Conservation (phyloP, 2,888 invertebrate species). For the Horisme vitalbata region DNA sequence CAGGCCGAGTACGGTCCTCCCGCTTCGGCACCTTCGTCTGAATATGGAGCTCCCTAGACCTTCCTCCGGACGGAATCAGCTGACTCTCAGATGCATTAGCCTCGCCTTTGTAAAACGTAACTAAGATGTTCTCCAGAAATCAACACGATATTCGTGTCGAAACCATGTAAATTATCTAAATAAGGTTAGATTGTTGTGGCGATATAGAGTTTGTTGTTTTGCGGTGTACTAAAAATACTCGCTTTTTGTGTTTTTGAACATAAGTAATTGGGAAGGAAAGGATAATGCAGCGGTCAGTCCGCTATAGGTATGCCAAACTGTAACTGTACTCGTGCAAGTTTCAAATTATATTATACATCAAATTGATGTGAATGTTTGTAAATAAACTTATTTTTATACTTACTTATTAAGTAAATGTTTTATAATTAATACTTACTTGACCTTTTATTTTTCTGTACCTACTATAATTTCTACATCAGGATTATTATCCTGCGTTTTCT, state of each 20-base stretch:
- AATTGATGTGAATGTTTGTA: slow-evolving; percentile 80
- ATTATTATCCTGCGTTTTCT: too few relatives aligned
- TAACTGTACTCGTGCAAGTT: slow-evolving; percentile 45
- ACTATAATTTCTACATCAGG: too few relatives aligned
- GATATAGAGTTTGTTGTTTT: too few relatives aligned
- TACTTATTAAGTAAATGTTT: slow-evolving; percentile 70
- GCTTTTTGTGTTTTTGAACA: not conserved
- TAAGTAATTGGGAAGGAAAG: slow-evolving; percentile 29
- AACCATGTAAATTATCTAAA: too few relatives aligned
- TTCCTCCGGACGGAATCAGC: slow-evolving; percentile 43
- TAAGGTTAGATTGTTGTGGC: too few relatives aligned
- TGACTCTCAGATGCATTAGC: slow-evolving; percentile 42
- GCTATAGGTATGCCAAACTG: slow-evolving; percentile 49
- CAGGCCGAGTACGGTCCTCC: slow-evolving; percentile 76
- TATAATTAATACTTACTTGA: slow-evolving; percentile 47
- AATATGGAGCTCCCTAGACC: slow-evolving; percentile 84
- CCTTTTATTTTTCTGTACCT: slow-evolving; percentile 19
- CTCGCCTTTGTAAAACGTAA: too few relatives aligned
- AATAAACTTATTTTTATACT: slow-evolving; percentile 74
- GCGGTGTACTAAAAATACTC: too few relatives aligned
- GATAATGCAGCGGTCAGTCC: slow-evolving; percentile 39
- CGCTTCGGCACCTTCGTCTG: slow-evolving; percentile 77
- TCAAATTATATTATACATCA: slow-evolving; percentile 66
- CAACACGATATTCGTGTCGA: too few relatives aligned
- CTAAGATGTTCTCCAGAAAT: too few relatives aligned